A percentile compares a stretch with the other conserved stretches of the same genome.
Evolutionary conservation across 1,140 invertebrate species (phyloP).

Genomic region (Drosophila lacteicornis): DNA sequence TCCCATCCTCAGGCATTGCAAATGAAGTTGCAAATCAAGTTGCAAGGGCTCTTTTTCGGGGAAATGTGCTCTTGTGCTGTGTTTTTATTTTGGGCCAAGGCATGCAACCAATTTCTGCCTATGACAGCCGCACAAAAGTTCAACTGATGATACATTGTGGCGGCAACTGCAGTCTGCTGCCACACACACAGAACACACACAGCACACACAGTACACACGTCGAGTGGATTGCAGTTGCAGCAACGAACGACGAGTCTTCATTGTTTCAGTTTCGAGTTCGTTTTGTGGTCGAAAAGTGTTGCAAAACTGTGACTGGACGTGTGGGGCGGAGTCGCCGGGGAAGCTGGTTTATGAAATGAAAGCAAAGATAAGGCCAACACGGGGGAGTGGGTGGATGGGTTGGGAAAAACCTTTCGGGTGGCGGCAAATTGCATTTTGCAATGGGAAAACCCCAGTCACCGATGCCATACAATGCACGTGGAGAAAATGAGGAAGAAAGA

Average conservation of each 20-base stretch:
- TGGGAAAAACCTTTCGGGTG: conserved; percentile 54
- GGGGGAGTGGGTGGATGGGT: conserved; percentile 27
- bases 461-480: conserved; percentile 20
- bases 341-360: conserved; percentile 79
- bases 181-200: conserved; percentile 35
- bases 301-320: conserved; percentile 74
- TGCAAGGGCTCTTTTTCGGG: conserved; percentile 50
- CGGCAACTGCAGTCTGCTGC: conserved; percentile 74
- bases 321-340: conserved; percentile 23
- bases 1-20: conserved; percentile 31
- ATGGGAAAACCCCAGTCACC: conserved; percentile 30
- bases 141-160: conserved; percentile 81
- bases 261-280: conserved; percentile 71
- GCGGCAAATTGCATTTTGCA: conserved; percentile 80
- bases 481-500: not conserved
- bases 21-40: conserved; percentile 80
- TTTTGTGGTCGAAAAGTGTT: conserved; percentile 70
- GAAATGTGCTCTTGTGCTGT: conserved; percentile 40
- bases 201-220: conserved; percentile 13
- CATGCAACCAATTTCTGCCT: conserved; percentile 78
- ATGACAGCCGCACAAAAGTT: conserved; percentile 80
- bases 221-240: conserved; percentile 75
- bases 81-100: conserved; percentile 36
- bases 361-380: conserved; percentile 74
- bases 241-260: conserved; percentile 56